Base-by-base conservation (phyloP, 2,888 invertebrate species). In the Slavum lentiscoides region DNA sequence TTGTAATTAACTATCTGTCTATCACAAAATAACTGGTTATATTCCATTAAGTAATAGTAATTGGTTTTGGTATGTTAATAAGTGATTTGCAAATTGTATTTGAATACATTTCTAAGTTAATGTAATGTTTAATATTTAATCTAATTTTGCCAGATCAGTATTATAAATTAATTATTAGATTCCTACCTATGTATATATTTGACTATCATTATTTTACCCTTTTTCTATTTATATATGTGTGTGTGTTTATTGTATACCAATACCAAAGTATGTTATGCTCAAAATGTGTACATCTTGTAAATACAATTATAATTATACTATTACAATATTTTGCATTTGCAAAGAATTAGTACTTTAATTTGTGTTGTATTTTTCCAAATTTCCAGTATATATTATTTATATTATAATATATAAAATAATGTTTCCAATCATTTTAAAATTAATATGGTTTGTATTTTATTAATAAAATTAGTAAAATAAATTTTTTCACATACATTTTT, bases 141-240 rank as follows among this genome's bases (percentile, higher is more conserved):
- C 70, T 70, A 72, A 83, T 83, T 80, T 72, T 82, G 68, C 66
- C 82, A 77, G 62, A 74, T 82, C 80, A 73, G 62, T 83, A 82
- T 70, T 77, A 77, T 62, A 61, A 5, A 70, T 59, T 67, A 69
- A 37, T 70, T 21, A 62, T 69, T 77, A 69, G 30, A 70, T 55
- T n/a, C 5, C 13, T 77, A 30, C 5, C 8, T 77, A 62, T 77
- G 59, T 77, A 77, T 53, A 77, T 77, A 69, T 69, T 49, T 49
- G 11, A 49, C 13, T 1, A 49, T 49, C 49, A 49, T 49, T 49
- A 49, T 49, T 69, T 53, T 61, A 49, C 21, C 15, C 9, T 43
- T 8, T n/a, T 6, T 21, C 13, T 23, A 19, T 43, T 7, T 67
- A 67, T 67, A 43, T 43, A 43, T 68, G 2, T 68, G 23, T 68